These are phyloP conservation scores for Drosophila tropicalis DNA, from an alignment of 1,140 invertebrate genomes.

Conservation along the genomic window DNA sequence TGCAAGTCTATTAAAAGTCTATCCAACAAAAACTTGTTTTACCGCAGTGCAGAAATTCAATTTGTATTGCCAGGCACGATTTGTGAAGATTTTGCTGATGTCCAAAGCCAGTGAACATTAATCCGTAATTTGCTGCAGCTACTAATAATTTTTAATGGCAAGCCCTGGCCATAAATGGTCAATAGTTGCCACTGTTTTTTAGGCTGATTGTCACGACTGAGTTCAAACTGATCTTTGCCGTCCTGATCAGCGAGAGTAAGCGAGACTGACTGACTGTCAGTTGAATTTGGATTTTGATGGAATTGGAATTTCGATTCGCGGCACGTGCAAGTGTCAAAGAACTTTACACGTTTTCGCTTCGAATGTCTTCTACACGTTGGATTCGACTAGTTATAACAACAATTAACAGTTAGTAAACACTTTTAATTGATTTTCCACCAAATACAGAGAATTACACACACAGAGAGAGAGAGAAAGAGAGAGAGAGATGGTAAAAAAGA, in stretches of 20 bases:
- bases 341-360: conserved; percentile 16
- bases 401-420: conserved; percentile 69
- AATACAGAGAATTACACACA: conserved; percentile 8
- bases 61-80: conserved; percentile 28
- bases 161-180: conserved; percentile 63
- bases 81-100: conserved; percentile 2
- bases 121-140: conserved; percentile 70
- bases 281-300: conserved; percentile 63
- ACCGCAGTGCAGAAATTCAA: conserved; percentile 2
- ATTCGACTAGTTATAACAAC: conserved; percentile 42
- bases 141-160: conserved; percentile 78
- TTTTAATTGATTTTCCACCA: conserved; percentile 79
- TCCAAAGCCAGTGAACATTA: conserved; percentile 51
- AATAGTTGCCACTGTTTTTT: conserved; percentile 64
- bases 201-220: conserved; percentile 4
- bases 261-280: conserved; percentile 21
- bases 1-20: conserved; percentile 10
- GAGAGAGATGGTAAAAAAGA: too few species aligned
- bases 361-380: conserved; percentile 24
- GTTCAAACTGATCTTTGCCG: conserved; percentile 35
- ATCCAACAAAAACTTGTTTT: conserved; percentile 1
- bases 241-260: not conserved
- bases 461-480: too few species aligned
- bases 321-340: conserved; percentile 59
- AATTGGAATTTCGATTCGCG: conserved; percentile 61